Evolutionary conservation across 2,888 invertebrate species (phyloP).

Genomic region (Augochlorella aurata): DNA sequence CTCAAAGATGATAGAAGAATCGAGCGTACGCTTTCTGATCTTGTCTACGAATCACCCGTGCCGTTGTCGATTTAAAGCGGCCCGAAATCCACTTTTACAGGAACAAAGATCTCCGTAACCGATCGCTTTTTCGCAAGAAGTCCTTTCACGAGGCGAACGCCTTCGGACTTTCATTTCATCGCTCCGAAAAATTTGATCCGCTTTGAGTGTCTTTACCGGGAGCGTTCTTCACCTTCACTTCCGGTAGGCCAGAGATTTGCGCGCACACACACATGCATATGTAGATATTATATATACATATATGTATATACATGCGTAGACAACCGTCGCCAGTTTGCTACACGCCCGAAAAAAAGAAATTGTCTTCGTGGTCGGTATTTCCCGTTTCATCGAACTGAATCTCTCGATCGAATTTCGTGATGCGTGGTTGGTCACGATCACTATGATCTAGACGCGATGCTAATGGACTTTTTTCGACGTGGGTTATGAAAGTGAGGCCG

Average conservation of each 20-base stretch:
- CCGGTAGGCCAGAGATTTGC: constrained; percentile 51
- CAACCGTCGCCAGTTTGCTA: constrained; percentile 12
- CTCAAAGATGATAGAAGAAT: background rate
- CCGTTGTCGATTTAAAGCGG: background rate
- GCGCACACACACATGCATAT: background rate
- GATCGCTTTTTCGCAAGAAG: constrained; percentile 41
- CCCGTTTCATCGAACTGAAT: constrained; percentile 2
- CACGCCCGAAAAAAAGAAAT: constrained; percentile 37
- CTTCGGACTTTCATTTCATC: constrained; percentile 62
- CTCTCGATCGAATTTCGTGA: background rate
- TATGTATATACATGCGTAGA: background rate
- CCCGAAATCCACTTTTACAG: constrained; percentile 31
- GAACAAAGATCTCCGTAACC: constrained; percentile 38
- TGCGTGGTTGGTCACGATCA: background rate
- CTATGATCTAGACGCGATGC: background rate
- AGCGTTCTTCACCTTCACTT: constrained; percentile 62
- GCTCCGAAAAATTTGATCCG: constrained; percentile 57
- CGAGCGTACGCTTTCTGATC: background rate
- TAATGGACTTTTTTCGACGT: background rate
- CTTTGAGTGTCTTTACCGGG: constrained; percentile 29
- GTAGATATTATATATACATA: too few species aligned
- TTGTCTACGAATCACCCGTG: background rate
- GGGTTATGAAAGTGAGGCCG: background rate
- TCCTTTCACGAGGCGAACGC: constrained; percentile 60
- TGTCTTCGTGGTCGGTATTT: constrained; percentile 18